Evolutionary conservation across 2,797 vertebrate species (phyloP).

Genomic region (Hippocampus kuda): DNA sequence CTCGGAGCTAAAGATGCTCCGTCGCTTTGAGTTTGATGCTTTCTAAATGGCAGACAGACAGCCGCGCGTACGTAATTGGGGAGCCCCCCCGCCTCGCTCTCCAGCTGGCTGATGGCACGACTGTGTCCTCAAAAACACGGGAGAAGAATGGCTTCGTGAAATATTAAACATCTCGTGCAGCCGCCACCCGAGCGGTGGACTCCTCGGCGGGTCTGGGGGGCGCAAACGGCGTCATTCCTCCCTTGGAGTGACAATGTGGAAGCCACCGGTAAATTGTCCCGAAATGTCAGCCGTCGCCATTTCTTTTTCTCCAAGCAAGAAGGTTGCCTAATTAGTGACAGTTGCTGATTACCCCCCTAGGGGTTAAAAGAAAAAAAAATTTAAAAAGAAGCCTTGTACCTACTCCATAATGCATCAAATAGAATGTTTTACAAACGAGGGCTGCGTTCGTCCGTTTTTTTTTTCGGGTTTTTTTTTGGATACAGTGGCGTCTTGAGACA

Average conservation of each 20-base stretch:
- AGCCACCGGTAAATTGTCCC: conserved; percentile 7
- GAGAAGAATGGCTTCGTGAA: conserved; percentile 52
- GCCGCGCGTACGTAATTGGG: conserved; percentile 34
- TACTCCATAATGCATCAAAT: not conserved
- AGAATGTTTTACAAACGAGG: not conserved
- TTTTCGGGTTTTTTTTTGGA: no score
- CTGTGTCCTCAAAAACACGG: conserved; percentile 42
- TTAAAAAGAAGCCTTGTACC: not conserved
- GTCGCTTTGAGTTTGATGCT: conserved; percentile 18
- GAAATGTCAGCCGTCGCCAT: not conserved
- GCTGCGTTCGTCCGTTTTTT: no score
- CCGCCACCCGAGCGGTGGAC: conserved; percentile 46
- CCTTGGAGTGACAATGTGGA: conserved; percentile 33
- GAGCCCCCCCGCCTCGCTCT: conserved; percentile 23
- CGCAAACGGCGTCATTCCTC: conserved; percentile 43
- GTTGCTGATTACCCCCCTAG: not conserved
- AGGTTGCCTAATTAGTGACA: not conserved
- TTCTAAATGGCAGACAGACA: conserved; percentile 20
- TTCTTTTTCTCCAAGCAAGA: not conserved
- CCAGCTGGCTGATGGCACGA: conserved; percentile 44
- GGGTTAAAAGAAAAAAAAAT: not conserved
- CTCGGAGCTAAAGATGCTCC: conserved; percentile 34
- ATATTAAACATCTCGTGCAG: conserved; percentile 57
- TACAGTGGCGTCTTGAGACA: not conserved
- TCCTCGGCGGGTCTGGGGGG: conserved; percentile 39